These are phyloP conservation scores for Hepsetus odoe DNA, from an alignment of 2,113 vertebrate species.

Conservation along the genomic window DNA sequence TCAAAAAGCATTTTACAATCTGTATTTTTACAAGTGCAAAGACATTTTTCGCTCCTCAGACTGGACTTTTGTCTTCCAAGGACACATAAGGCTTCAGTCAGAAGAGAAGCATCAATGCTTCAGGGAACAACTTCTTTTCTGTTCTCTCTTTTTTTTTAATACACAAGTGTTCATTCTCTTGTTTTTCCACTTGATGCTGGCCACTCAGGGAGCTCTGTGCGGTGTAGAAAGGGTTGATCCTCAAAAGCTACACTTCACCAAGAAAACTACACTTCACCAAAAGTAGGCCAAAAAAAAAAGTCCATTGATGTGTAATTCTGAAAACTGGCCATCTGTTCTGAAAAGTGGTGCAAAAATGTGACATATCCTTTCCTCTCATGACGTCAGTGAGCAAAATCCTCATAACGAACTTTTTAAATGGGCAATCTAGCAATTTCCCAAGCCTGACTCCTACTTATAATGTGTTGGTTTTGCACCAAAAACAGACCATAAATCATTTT, in stretches of 20 bases:
- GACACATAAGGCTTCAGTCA: conserved; percentile 4
- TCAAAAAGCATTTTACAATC: background rate
- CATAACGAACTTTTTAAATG: too few species aligned
- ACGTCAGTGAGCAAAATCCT: too few species aligned
- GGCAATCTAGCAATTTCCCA: too few species aligned
- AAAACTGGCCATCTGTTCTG: background rate
- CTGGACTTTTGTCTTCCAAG: background rate
- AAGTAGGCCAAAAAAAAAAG: background rate
- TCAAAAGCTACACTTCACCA: background rate
- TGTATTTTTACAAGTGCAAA: background rate
- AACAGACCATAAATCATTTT: too few species aligned
- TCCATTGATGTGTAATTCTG: background rate
- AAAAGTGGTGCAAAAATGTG: background rate
- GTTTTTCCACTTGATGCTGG: conserved; percentile 1
- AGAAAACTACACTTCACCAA: too few species aligned
- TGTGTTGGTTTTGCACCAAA: too few species aligned
- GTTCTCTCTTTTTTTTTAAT: conserved; percentile 3
- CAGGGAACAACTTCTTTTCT: conserved; percentile 8
- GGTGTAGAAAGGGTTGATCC: conserved; percentile 7
- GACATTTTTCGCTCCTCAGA: background rate
- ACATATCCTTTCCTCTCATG: background rate
- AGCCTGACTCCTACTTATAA: too few species aligned
- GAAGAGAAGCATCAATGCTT: conserved; percentile 20
- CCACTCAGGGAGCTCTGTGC: background rate
- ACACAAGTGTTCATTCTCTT: conserved; percentile 1